Evolutionary conservation across 2,888 invertebrate species (phyloP).

Genomic region (Meliscaeva auricollis): DNA sequence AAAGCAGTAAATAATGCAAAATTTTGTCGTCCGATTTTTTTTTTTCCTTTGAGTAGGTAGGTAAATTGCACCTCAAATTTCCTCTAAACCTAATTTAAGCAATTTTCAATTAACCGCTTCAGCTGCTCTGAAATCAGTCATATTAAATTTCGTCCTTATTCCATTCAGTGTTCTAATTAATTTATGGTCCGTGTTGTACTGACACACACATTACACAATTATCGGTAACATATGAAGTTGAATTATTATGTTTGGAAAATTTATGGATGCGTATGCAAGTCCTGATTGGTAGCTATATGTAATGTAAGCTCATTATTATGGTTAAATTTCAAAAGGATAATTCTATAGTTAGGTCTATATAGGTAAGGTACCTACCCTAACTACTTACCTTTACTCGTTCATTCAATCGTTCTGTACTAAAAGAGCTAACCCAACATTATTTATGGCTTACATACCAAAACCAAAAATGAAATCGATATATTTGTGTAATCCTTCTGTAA

Average conservation of each 20-base stretch:
- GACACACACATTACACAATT: constrained; percentile 16
- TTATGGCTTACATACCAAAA: constrained; percentile 54
- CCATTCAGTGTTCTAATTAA: not conserved
- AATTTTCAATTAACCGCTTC: constrained; percentile 9
- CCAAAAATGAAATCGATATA: constrained; percentile 60
- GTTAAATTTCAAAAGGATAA: constrained; percentile 16
- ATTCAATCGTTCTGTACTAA: not conserved
- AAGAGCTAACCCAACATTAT: constrained; percentile 46
- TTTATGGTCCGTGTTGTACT: constrained; percentile 10
- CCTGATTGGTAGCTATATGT: too few species aligned
- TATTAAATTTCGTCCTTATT: not conserved
- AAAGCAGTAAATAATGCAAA: too few species aligned
- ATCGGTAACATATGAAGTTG: not conserved
- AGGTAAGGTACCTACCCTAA: too few species aligned
- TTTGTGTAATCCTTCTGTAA: constrained; percentile 66
- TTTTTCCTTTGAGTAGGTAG: too few species aligned
- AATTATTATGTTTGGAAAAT: constrained; percentile 16
- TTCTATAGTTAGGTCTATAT: too few species aligned
- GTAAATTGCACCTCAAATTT: not conserved
- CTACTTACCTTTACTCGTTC: not conserved
- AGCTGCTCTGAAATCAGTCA: constrained; percentile 1
- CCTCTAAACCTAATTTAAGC: not conserved
- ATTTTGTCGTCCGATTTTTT: too few species aligned
- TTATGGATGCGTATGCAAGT: not conserved
- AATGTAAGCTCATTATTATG: constrained; percentile 2